Evolutionary conservation across 2,888 invertebrate species (phyloP).

Genomic region (Teinopalpus imperialis): DNA sequence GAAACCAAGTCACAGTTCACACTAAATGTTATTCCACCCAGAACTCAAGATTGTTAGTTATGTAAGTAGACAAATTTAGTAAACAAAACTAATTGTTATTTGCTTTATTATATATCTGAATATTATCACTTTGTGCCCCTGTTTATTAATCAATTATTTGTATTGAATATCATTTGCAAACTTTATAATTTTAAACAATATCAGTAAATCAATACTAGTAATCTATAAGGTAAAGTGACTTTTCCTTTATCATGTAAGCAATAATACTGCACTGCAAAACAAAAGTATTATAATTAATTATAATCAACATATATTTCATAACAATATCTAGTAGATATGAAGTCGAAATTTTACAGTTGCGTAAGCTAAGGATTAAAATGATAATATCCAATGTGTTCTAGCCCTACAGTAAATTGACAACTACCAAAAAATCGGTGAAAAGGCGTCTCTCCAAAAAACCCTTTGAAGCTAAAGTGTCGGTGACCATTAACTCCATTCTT

Average conservation of each 20-base stretch:
- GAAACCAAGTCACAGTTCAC: conserved; percentile 24
- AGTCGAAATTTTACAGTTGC: too few species aligned
- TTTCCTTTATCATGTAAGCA: too few species aligned
- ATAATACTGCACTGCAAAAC: too few species aligned
- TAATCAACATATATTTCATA: too few species aligned
- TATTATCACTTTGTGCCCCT: conserved; percentile 26
- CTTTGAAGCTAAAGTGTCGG: conserved; percentile 88
- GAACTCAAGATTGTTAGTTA: conserved; percentile 23
- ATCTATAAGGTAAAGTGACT: too few species aligned
- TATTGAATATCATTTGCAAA: too few species aligned
- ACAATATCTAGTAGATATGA: too few species aligned
- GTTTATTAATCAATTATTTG: conserved; percentile 4
- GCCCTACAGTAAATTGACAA: conserved; percentile 61
- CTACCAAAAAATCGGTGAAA: conserved; percentile 95
- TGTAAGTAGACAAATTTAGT: conserved; percentile 22
- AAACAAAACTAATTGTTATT: conserved; percentile 25
- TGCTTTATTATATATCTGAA: conserved; percentile 24
- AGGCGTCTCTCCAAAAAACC: conserved; percentile 92
- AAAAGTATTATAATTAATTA: too few species aligned
- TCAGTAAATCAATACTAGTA: too few species aligned
- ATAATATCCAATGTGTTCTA: conserved; percentile 58
- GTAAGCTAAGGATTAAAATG: conserved; percentile 38
- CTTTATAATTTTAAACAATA: too few species aligned
- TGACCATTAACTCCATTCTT: conserved; percentile 83
- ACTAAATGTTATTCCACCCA: conserved; percentile 20